A percentile compares a stretch with the other conserved stretches of the same genome.
These are phyloP conservation scores for Megaceryle alcyon DNA, from an alignment of 2,797 vertebrate genomes.

Conservation along the genomic window DNA sequence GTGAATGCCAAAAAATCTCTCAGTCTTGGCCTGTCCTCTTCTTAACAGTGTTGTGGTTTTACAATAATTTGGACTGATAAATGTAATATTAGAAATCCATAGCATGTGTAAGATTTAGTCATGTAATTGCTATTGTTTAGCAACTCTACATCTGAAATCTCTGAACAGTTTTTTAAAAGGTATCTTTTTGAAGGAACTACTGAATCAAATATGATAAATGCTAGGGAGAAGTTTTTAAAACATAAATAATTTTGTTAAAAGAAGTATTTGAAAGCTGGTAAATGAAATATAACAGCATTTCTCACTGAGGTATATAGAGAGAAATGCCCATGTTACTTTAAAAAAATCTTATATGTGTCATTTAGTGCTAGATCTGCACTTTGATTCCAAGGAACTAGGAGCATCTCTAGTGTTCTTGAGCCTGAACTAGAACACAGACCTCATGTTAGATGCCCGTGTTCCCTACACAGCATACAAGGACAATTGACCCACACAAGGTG, in stretches of 20 bases:
- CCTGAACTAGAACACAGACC: background rate
- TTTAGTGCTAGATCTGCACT: background rate
- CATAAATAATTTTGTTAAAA: background rate
- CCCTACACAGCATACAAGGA: rapidly evolving
- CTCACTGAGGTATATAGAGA: background rate
- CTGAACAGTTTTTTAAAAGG: background rate
- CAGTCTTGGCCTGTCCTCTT: background rate
- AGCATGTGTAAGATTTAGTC: background rate
- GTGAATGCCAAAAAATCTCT: background rate
- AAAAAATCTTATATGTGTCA: background rate
- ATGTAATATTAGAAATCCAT: background rate
- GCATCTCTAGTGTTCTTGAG: background rate
- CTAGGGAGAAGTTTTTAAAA: background rate
- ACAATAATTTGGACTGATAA: background rate
- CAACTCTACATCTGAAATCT: background rate
- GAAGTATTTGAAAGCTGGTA: background rate
- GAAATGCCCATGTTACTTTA: background rate
- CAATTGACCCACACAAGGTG: background rate
- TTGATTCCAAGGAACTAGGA: background rate
- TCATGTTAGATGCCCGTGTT: background rate
- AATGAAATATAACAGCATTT: background rate
- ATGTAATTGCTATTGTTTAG: background rate
- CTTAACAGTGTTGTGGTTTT: background rate
- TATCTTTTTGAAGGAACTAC: background rate
- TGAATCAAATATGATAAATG: background rate